Conservation (phyloP, 2,113 vertebrate species). For the Elaphurus davidianus region DNA sequence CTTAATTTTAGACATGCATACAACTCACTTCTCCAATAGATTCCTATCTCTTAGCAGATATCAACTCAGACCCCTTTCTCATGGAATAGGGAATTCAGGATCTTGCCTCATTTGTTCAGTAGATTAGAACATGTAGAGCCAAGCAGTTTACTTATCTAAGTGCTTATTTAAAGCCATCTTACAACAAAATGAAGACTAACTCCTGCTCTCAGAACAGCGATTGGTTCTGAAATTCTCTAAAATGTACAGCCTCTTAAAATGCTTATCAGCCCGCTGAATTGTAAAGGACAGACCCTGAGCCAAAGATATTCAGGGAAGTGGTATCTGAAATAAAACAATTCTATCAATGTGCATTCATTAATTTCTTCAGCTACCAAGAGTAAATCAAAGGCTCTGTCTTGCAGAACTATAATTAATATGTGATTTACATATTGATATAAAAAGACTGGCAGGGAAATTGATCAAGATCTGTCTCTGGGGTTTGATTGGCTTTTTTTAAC, state of each 20-base stretch:
- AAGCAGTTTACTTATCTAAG: neutral
- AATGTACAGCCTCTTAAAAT: neutral
- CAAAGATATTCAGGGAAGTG: neutral
- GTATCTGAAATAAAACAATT: neutral
- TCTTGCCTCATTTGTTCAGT: neutral
- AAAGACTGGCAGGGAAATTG: neutral
- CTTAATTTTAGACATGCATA: neutral
- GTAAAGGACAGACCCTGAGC: neutral
- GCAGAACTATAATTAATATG: neutral
- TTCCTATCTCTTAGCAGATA: neutral
- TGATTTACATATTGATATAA: slow-evolving; percentile 13
- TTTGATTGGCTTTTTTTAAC: neutral
- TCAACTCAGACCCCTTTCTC: neutral
- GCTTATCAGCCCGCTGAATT: neutral
- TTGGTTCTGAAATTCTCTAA: neutral
- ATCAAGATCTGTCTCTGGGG: neutral
- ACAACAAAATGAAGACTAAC: neutral
- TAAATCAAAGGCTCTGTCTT: slow-evolving; percentile 3
- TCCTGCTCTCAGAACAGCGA: neutral
- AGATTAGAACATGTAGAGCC: neutral
- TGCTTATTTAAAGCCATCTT: neutral
- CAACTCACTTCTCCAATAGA: neutral
- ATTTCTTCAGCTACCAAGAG: slow-evolving; percentile 1
- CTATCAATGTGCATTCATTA: neutral
- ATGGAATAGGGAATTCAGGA: neutral